Evolutionary conservation across 2,888 invertebrate genomes (phyloP), one percentile per base, ranked within the genome.

Genomic region (Lampropteryx suffumata): DNA sequence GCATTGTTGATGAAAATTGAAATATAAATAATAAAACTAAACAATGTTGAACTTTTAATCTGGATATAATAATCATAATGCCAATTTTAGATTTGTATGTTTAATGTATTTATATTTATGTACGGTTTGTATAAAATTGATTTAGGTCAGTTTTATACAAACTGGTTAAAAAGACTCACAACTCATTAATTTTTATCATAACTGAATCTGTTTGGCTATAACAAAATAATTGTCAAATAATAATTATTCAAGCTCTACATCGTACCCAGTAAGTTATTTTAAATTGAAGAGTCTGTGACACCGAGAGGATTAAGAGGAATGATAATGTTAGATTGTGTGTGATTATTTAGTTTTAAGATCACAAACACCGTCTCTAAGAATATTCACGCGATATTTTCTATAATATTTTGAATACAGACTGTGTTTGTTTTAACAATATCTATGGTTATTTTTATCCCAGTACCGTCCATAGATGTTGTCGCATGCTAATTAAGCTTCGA

Each of bases 401-500:
- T 6, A 12, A n/a, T 21, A 11, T 21, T 39, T 33, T 14, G 2
- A 1, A 64, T 65, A 73, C 62, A 69, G 65, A 68, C 54, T 60
- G 37, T 48, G 41, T 41, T 71, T 64, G 71, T 71, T 60, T 4
- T 49, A n/a, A 62, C 56, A 56, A 72, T 75, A 74, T 71, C 70
- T 69, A 50, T 73, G 74, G 69, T 71, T 71, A 56, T 48, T 42
- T n/a, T n/a, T 21, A 37, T 37, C 43, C 26, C 9, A 24, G 43
- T 44, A 34, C 11, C 41, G 11, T 7, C 61, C 71, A 70, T 62
- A 71, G 74, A 60, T 71, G 74, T 64, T 67, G 63, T 42, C 81
- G 88, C 88, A 89, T 88, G 88, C 79, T 60, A 69, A 46, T 57
- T 76, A 73, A 79, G 85, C 87, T 87, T 80, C 65, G 79, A 85